A percentile compares a stretch with the other conserved stretches of the same genome.
phyloP scores from a whole-genome alignment of 2,113 vertebrate genomes.

The Columbina picui region DNA sequence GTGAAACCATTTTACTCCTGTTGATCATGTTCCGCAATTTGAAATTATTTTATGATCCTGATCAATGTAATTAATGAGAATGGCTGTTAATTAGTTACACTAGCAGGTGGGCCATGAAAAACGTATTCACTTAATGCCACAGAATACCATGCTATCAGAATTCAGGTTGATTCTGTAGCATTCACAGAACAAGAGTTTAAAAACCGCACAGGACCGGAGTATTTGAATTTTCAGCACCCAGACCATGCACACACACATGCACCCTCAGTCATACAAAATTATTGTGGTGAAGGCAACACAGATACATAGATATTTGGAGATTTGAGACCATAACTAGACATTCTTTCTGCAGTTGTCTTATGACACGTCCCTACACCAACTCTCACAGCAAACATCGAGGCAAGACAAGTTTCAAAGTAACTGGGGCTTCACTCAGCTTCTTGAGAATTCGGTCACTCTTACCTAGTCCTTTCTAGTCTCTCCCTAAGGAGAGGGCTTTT shows the following conservation, averaged over 20 bases:
- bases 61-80: conserved; percentile 85
- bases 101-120: conserved; percentile 77
- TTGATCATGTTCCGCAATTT: conserved; percentile 77
- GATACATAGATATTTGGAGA: not conserved
- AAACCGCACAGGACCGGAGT: not conserved
- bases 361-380: not conserved
- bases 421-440: not conserved
- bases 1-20: conserved; percentile 75
- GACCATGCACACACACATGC: not conserved
- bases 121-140: conserved; percentile 60
- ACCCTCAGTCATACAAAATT: not conserved
- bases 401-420: not conserved
- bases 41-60: conserved; percentile 83
- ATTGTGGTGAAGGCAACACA: not conserved
- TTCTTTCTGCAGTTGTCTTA: not conserved
- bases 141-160: conserved; percentile 39
- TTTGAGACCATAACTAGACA: not conserved
- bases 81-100: conserved; percentile 81
- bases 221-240: not conserved
- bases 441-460: not conserved
- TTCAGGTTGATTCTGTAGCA: conserved; percentile 18
- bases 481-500: not conserved
- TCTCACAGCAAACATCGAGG: not conserved
- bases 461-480: not conserved
- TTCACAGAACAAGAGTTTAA: not conserved